Conservation (phyloP, 2,797 vertebrate species). For the Microctenopoma lineatum region DNA sequence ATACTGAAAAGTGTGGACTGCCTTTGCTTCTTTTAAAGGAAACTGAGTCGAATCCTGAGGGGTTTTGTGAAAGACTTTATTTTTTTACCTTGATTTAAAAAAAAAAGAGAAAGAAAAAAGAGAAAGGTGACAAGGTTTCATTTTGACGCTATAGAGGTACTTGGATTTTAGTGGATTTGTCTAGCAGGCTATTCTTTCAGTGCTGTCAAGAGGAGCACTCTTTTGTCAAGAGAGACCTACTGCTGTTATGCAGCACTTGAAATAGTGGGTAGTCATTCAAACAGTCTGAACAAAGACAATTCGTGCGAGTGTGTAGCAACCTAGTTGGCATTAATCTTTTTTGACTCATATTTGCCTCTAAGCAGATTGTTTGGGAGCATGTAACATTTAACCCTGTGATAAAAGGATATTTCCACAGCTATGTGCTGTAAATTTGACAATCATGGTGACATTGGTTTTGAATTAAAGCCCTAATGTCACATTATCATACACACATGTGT, state of each 20-base stretch:
- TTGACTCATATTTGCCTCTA: constrained; percentile 11
- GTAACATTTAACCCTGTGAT: constrained; percentile 9
- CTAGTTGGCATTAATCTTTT: constrained; percentile 1
- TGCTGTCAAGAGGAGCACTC: constrained; percentile 7
- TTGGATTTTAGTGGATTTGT: constrained; percentile 41
- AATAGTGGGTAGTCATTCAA: constrained; percentile 31
- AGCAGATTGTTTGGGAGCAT: constrained; percentile 11
- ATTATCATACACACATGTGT: neutral
- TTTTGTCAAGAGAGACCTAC: constrained; percentile 31
- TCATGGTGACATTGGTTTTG: neutral
- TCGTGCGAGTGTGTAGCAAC: neutral
- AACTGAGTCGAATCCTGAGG: neutral
- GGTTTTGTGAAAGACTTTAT: constrained; percentile 4
- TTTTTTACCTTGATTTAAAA: constrained; percentile 29
- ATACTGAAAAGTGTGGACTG: neutral
- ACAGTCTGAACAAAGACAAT: constrained; percentile 16
- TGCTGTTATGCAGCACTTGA: constrained; percentile 27
- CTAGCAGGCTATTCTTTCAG: constrained; percentile 27
- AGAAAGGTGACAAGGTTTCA: constrained; percentile 9
- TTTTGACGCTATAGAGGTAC: constrained; percentile 17
- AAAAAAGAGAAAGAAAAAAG: neutral
- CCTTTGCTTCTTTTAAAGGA: constrained; percentile 1
- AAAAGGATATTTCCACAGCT: neutral
- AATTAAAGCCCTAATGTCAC: neutral
- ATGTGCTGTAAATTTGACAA: neutral